These are phyloP conservation scores for Hirtodrosophila alboralis DNA, from an alignment of 2,888 invertebrate species.

Conservation along the genomic window DNA sequence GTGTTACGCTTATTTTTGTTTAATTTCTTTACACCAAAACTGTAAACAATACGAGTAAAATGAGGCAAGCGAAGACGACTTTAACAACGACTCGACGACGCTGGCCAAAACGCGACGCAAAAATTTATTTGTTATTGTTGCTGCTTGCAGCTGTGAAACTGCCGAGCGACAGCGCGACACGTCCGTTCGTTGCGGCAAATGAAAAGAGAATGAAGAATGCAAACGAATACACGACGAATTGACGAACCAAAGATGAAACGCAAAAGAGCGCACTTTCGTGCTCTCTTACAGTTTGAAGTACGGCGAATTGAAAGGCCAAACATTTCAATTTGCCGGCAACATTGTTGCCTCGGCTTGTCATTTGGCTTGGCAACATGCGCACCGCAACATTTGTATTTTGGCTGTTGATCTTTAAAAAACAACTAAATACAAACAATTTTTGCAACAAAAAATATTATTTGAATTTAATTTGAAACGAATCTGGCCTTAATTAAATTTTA, in stretches of 20 bases:
- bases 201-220: slow-evolving; percentile 58
- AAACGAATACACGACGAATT: slow-evolving; percentile 30
- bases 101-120: slow-evolving; percentile 43
- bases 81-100: slow-evolving; percentile 10
- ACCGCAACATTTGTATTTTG: too few relatives aligned
- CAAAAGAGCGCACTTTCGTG: slow-evolving; percentile 1
- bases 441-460: too few relatives aligned
- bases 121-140: slow-evolving; percentile 51
- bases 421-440: too few relatives aligned
- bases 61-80: slow-evolving; percentile 5
- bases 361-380: too few relatives aligned
- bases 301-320: too few relatives aligned
- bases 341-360: too few relatives aligned
- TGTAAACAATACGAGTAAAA: slow-evolving; percentile 44
- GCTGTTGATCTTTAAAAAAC: too few relatives aligned
- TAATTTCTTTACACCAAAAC: slow-evolving; percentile 11
- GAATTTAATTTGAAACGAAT: too few relatives aligned
- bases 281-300: too few relatives aligned
- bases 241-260: slow-evolving; percentile 24
- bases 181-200: slow-evolving; percentile 58
- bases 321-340: not conserved
- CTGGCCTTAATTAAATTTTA: too few relatives aligned
- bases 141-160: slow-evolving; percentile 35
- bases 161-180: slow-evolving; percentile 58
- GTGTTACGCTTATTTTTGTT: slow-evolving; percentile 5